Percentiles rank a stretch among this genome's conserved stretches.
These are phyloP conservation scores for Sylvilagus floridanus DNA, from an alignment of 2,797 vertebrate species.

Conservation along the genomic window DNA sequence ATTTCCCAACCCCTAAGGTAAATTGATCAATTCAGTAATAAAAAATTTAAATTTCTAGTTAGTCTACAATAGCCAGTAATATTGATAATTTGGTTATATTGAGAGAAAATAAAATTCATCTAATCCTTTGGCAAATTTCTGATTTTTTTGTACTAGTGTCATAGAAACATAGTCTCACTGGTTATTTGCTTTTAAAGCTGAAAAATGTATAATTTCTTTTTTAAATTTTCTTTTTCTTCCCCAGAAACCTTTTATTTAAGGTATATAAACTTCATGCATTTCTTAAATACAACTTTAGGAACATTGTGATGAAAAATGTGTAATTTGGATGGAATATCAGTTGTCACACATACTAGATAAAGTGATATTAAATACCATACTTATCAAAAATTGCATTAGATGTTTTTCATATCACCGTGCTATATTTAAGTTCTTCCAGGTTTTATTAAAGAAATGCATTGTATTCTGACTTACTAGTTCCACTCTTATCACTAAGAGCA, in stretches of 20 bases:
- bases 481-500: not conserved
- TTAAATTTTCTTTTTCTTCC: no score
- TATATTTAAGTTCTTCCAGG: not conserved
- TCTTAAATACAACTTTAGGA: no score
- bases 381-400: conserved; percentile 1
- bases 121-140: not conserved
- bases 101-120: conserved; percentile 27
- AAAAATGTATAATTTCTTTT: no score
- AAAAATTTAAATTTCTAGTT: not conserved
- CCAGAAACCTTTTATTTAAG: no score
- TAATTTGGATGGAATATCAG: not conserved
- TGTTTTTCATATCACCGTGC: not conserved
- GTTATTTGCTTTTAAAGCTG: not conserved
- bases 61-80: not conserved
- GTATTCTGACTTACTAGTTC: not conserved
- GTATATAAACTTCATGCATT: no score
- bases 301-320: no score
- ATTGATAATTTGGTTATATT: not conserved
- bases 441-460: not conserved
- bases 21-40: conserved; percentile 5
- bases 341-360: conserved; percentile 21
- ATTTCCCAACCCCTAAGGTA: not conserved
- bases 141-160: not conserved
- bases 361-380: not conserved
- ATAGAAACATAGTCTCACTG: not conserved